Percentiles rank a stretch among this genome's conserved stretches.
phyloP scores from a whole-genome alignment of 2,888 invertebrate species.

The Chrysomela aeneicollis region DNA sequence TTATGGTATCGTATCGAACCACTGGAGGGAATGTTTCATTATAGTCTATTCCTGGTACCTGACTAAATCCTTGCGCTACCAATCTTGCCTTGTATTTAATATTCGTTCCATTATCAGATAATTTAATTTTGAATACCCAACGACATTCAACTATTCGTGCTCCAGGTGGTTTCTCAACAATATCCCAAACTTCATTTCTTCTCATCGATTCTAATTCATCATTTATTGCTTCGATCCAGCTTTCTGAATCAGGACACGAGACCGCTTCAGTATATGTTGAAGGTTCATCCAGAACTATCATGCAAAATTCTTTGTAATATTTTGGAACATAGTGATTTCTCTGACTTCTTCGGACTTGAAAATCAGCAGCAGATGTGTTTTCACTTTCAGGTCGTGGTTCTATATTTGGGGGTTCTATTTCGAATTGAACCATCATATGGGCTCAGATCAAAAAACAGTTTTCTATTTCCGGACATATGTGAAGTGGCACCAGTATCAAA shows the following conservation, averaged over 20 bases:
- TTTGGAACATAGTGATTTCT: constrained; percentile 1
- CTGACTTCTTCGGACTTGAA: no score
- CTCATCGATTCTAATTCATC: constrained; percentile 15
- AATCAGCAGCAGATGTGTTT: no score
- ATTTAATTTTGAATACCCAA: constrained; percentile 20
- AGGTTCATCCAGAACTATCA: no score
- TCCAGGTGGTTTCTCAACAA: no score
- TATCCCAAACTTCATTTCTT: constrained; percentile 16
- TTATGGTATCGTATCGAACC: no score
- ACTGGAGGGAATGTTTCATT: no score
- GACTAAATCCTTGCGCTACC: no score
- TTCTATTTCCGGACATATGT: constrained; percentile 3
- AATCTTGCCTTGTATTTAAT: no score
- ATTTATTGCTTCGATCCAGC: constrained; percentile 12
- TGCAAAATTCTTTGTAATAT: constrained; percentile 6
- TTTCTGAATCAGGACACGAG: no score
- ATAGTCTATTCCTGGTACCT: no score
- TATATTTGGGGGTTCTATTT: background rate
- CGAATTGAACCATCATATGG: background rate
- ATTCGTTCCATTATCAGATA: background rate
- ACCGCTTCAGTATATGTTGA: no score
- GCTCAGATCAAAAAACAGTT: background rate
- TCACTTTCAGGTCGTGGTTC: background rate
- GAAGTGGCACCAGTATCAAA: constrained; percentile 2
- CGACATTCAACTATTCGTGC: constrained; percentile 10